Percentiles rank a stretch among this genome's conserved stretches.
These are phyloP conservation scores for Clarias laeviceps DNA, from an alignment of 2,797 vertebrate genomes.

Conservation along the genomic window DNA sequence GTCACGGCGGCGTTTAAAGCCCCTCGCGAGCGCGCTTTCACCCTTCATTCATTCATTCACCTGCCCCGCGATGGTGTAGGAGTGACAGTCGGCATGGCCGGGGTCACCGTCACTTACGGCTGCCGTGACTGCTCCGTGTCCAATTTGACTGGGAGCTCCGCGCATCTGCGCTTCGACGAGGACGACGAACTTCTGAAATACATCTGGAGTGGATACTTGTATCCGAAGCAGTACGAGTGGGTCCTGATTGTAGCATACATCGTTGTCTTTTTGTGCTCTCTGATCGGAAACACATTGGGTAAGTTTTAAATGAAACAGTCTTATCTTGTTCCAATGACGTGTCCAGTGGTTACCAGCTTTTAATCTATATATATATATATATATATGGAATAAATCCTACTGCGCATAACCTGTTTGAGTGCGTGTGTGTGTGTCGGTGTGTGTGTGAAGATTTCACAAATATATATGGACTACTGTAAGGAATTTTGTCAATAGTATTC, in stretches of 20 bases:
- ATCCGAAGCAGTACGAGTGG: slow-evolving; percentile 96
- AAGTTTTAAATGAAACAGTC: slow-evolving; percentile 65
- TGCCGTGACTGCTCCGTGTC: slow-evolving; percentile 78
- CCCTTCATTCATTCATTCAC: not conserved
- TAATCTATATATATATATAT: not conserved
- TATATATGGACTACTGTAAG: too few relatives aligned
- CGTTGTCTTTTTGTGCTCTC: slow-evolving; percentile 89
- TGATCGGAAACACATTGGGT: slow-evolving; percentile 93
- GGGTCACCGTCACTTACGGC: slow-evolving; percentile 41
- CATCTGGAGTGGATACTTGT: slow-evolving; percentile 93
- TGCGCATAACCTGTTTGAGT: not conserved
- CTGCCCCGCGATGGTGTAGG: not conserved
- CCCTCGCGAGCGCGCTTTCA: not conserved
- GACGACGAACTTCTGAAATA: slow-evolving; percentile 93
- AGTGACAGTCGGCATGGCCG: slow-evolving; percentile 10
- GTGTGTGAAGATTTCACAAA: not conserved
- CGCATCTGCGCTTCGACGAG: slow-evolving; percentile 76
- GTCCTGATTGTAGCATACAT: slow-evolving; percentile 92
- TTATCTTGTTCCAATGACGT: not conserved
- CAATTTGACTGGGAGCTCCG: slow-evolving; percentile 74
- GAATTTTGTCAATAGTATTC: not conserved
- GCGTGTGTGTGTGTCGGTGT: not conserved
- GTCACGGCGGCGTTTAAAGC: not conserved
- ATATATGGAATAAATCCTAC: not conserved
- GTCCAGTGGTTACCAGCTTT: not conserved